Evolutionary conservation across 2,113 vertebrate genomes (phyloP).

Genomic region (Nymphicus hollandicus): DNA sequence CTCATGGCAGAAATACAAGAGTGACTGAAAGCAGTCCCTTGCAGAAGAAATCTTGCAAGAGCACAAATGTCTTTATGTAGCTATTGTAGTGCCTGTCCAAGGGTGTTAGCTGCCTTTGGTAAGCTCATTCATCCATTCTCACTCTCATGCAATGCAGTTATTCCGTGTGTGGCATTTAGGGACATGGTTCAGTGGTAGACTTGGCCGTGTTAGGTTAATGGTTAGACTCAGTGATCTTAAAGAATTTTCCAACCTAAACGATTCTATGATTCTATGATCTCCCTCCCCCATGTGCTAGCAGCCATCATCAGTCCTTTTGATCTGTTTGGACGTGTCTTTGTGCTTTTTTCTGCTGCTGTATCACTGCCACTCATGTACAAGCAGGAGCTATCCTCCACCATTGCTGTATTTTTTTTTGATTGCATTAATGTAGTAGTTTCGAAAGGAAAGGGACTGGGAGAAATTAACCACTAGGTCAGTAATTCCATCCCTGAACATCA

Average conservation of each 20-base stretch:
- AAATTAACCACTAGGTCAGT: background rate
- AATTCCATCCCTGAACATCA: background rate
- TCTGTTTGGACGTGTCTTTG: background rate
- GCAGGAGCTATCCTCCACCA: background rate
- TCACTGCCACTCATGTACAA: fast-evolving
- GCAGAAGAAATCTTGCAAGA: background rate
- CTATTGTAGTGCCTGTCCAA: background rate
- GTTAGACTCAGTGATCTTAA: background rate
- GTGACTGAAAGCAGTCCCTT: background rate
- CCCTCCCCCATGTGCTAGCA: background rate
- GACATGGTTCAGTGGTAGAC: background rate
- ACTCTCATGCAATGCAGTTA: background rate
- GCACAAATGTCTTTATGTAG: background rate
- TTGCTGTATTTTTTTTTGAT: background rate
- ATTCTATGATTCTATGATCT: background rate
- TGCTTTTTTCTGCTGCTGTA: background rate
- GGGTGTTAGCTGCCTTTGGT: background rate
- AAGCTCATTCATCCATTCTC: background rate
- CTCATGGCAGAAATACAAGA: background rate
- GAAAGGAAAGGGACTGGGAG: background rate
- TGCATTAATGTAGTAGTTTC: background rate
- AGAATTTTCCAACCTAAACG: background rate
- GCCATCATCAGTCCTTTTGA: background rate
- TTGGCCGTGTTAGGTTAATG: background rate
- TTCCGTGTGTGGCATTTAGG: background rate